These are phyloP conservation scores for Aspidiotus rigidus DNA, from an alignment of 2,888 invertebrate species.

Conservation along the genomic window DNA sequence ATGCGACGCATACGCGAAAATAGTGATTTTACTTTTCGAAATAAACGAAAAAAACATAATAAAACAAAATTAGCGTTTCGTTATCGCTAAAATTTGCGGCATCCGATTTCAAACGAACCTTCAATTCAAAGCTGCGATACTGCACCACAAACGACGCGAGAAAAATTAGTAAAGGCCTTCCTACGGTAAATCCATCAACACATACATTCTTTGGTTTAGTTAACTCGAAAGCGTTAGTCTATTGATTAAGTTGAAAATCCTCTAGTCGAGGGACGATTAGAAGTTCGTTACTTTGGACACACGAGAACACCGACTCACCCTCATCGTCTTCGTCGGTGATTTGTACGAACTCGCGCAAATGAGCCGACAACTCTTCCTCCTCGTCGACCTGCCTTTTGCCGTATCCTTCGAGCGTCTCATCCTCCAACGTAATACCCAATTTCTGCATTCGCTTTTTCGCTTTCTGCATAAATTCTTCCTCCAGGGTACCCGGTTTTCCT, in stretches of 20 bases:
- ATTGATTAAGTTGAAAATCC: background rate
- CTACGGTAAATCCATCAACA: background rate
- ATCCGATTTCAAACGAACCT: background rate
- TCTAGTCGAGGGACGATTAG: too few relatives aligned
- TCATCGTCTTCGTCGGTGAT: conserved; percentile 48
- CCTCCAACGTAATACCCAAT: conserved; percentile 46
- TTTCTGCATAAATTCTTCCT: conserved; percentile 34
- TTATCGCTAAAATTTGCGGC: too few relatives aligned
- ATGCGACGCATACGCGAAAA: too few relatives aligned
- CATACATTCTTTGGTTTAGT: background rate
- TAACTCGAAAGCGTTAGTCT: background rate
- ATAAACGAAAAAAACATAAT: too few relatives aligned
- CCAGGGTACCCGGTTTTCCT: conserved; percentile 20
- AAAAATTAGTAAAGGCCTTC: too few relatives aligned
- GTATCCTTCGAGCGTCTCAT: conserved; percentile 43
- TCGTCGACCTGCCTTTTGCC: conserved; percentile 51
- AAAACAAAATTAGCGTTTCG: too few relatives aligned
- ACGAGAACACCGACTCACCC: conserved; percentile 2
- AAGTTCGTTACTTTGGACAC: too few relatives aligned
- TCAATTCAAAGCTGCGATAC: background rate
- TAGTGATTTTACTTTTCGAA: too few relatives aligned
- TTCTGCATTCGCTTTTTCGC: conserved; percentile 34
- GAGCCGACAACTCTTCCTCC: conserved; percentile 51
- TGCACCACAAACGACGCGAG: background rate
- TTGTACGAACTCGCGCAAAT: conserved; percentile 67